Conservation (phyloP, 2,113 vertebrate species). For the Osmerus eperlanus region DNA sequence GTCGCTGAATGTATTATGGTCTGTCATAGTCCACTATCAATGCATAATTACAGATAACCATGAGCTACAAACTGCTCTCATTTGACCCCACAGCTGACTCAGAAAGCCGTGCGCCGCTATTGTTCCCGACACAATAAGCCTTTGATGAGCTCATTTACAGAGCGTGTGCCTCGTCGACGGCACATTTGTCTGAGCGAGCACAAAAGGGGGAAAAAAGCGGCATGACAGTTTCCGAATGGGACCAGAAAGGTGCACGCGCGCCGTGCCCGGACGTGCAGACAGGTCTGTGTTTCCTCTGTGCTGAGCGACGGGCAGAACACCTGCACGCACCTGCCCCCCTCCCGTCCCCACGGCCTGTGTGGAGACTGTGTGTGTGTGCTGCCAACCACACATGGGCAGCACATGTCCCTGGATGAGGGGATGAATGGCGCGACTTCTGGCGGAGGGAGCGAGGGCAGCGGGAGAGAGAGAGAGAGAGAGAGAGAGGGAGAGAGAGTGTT, state of each 20-base stretch:
- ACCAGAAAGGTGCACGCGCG: constrained; percentile 27
- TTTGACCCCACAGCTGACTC: too few species aligned
- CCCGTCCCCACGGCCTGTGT: not conserved
- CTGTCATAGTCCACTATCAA: not conserved
- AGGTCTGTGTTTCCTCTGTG: constrained; percentile 52
- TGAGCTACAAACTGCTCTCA: too few species aligned
- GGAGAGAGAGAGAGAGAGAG: too few species aligned
- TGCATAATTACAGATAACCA: not conserved
- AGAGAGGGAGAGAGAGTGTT: not conserved
- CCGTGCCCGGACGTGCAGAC: constrained; percentile 5
- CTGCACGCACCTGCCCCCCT: constrained; percentile 69
- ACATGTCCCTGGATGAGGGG: not conserved
- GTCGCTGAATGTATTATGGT: not conserved
- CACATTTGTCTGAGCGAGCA: constrained; percentile 39
- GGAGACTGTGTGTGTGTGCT: not conserved
- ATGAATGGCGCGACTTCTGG: constrained; percentile 4
- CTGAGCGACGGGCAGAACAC: constrained; percentile 66
- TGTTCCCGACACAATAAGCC: not conserved
- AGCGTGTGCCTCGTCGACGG: not conserved
- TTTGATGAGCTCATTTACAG: not conserved
- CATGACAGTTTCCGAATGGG: constrained; percentile 51
- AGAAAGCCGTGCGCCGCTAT: not conserved
- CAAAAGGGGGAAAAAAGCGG: constrained; percentile 41
- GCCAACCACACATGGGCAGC: constrained; percentile 28
- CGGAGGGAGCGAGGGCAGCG: not conserved